These are phyloP conservation scores for Drosophila kepulauana DNA, from an alignment of 1,140 invertebrate species.

Conservation along the genomic window DNA sequence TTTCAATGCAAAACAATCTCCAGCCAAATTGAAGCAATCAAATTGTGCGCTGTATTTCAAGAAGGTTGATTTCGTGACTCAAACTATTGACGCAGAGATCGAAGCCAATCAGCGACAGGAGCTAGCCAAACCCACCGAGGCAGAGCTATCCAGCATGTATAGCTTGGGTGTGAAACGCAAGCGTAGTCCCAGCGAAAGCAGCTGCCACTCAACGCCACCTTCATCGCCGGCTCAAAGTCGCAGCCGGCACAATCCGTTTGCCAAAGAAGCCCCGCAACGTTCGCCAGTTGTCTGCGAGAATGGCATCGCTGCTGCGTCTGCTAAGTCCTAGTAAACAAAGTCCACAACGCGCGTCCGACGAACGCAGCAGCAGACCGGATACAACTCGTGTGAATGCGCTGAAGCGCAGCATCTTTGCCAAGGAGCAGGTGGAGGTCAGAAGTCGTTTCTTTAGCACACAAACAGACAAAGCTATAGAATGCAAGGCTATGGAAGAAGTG, in stretches of 20 bases:
- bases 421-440: conserved; percentile 61
- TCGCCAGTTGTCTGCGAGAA: conserved; percentile 66
- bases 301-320: conserved; percentile 64
- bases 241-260: conserved; percentile 76
- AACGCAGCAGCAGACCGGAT: not conserved
- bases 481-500: not conserved
- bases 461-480: not conserved
- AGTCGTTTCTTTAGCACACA: conserved; percentile 69
- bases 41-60: conserved; percentile 73
- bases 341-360: not conserved
- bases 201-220: conserved; percentile 39
- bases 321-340: conserved; percentile 69
- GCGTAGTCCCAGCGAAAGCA: conserved; percentile 49
- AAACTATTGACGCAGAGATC: conserved; percentile 64
- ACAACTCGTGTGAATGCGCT: conserved; percentile 41
- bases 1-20: conserved; percentile 1
- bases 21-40: not conserved
- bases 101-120: conserved; percentile 64
- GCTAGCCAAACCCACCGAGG: conserved; percentile 68
- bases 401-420: conserved; percentile 67
- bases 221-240: conserved; percentile 51
- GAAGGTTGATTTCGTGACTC: conserved; percentile 69
- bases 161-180: conserved; percentile 52
- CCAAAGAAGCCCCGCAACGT: conserved; percentile 45
- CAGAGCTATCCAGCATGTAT: conserved; percentile 72